A percentile compares a stretch with the other conserved stretches of the same genome.
phyloP scores from a whole-genome alignment of 2,797 vertebrate genomes.

The Synanceia verrucosa region DNA sequence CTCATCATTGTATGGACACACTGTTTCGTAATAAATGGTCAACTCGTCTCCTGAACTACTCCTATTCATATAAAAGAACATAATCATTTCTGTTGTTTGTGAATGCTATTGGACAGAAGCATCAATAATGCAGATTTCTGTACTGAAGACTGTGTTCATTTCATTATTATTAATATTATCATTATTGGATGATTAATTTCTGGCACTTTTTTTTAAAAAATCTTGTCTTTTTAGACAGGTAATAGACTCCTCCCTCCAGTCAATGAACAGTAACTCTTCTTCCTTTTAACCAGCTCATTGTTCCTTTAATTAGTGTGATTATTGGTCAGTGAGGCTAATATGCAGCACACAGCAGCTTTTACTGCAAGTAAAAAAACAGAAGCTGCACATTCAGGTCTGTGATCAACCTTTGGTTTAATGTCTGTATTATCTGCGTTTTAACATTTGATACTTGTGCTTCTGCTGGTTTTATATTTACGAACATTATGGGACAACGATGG shows the following conservation, averaged over 20 bases:
- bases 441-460: slow-evolving; percentile 5
- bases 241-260: not conserved
- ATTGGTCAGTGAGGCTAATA: not conserved
- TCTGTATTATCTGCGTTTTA: slow-evolving; percentile 19
- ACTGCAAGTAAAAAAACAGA: not conserved
- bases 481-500: not conserved
- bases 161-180: not conserved
- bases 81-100: slow-evolving; percentile 1
- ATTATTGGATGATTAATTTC: not conserved
- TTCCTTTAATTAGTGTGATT: not conserved
- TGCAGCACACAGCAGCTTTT: not conserved
- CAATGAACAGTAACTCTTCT: not conserved
- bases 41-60: not conserved
- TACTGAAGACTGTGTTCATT: not conserved
- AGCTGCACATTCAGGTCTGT: not conserved
- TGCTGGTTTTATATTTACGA: slow-evolving; percentile 6
- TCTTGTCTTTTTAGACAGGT: not conserved
- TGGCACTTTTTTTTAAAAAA: not conserved
- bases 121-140: not conserved
- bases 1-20: slow-evolving; percentile 2
- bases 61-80: not conserved
- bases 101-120: not conserved
- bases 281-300: not conserved
- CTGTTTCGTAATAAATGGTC: slow-evolving; percentile 5
- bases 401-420: not conserved